Conservation (phyloP, 1,140 invertebrate species). For the Armadillidium nasatum region DNA sequence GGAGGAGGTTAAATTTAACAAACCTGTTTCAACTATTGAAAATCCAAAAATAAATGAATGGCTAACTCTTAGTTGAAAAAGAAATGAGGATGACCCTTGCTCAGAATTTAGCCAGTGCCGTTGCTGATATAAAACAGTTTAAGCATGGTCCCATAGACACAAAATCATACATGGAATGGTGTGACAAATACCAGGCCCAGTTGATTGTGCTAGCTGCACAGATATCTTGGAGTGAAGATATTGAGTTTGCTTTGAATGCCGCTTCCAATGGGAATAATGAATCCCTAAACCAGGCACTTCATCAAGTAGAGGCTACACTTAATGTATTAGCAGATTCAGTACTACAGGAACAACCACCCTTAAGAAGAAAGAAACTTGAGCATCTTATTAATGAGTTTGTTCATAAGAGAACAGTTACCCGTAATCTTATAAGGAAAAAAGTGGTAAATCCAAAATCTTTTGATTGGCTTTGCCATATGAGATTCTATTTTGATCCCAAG, state of each 20-base stretch:
- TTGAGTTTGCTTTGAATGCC: constrained; percentile 73
- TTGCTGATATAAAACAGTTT: constrained; percentile 83
- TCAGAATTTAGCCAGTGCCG: constrained; percentile 79
- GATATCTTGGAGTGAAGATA: constrained; percentile 94
- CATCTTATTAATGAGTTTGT: constrained; percentile 99
- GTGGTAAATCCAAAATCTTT: constrained; percentile 74
- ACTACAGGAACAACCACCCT: constrained; percentile 90
- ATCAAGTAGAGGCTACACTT: constrained; percentile 83
- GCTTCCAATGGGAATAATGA: constrained; percentile 57
- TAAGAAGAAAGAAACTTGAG: constrained; percentile 91
- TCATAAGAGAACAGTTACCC: constrained; percentile 95
- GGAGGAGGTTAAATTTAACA: constrained; percentile 88
- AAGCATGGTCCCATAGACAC: constrained; percentile 79
- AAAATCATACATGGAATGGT: constrained; percentile 83
- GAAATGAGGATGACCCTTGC: constrained; percentile 96
- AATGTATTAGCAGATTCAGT: constrained; percentile 96
- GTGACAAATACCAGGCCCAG: constrained; percentile 96
- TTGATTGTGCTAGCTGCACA: constrained; percentile 94
- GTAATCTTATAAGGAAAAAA: constrained; percentile 76
- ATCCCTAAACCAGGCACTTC: constrained; percentile 70
- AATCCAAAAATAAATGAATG: constrained; percentile 99
- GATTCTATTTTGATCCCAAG: constrained; percentile 96
- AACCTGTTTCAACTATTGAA: constrained; percentile 84
- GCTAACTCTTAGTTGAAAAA: constrained; percentile 87
- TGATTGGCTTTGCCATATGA: constrained; percentile 97